Evolutionary conservation across 2,113 vertebrate species (phyloP).

Genomic region (Anas platyrhynchos): DNA sequence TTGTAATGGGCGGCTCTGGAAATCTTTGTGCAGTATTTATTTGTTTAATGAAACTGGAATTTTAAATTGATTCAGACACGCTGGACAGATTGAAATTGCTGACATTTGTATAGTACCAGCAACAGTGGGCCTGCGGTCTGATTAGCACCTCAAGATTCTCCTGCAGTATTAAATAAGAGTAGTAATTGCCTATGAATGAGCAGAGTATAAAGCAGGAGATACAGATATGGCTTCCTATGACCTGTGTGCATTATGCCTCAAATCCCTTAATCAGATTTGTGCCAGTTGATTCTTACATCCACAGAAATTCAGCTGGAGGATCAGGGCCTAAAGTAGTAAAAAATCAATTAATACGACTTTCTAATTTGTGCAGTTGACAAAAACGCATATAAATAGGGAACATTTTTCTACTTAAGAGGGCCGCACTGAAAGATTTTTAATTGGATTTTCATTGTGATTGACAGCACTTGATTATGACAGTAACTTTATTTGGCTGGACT

Average conservation of each 20-base stretch:
- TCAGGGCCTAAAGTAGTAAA: conserved; percentile 48
- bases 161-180: conserved; percentile 47
- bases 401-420: conserved; percentile 77
- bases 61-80: conserved; percentile 30
- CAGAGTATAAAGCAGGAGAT: conserved; percentile 30
- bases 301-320: conserved; percentile 44
- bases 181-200: conserved; percentile 70
- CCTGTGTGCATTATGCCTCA: conserved; percentile 39
- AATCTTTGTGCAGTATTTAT: neutral
- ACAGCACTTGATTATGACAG: conserved; percentile 80
- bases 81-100: neutral
- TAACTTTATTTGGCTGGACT: conserved; percentile 85
- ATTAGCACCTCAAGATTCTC: conserved; percentile 23
- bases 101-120: neutral
- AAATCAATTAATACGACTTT: conserved; percentile 74
- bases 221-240: conserved; percentile 45
- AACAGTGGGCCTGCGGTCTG: neutral
- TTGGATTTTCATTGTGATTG: conserved; percentile 87
- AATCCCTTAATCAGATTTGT: conserved; percentile 64
- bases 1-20: neutral
- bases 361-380: conserved; percentile 63
- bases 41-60: conserved; percentile 31
- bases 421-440: conserved; percentile 76
- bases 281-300: conserved; percentile 18
- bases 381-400: conserved; percentile 69